Conservation (phyloP, 2,797 vertebrate species). For the Mormyrus hasselquistii region DNA sequence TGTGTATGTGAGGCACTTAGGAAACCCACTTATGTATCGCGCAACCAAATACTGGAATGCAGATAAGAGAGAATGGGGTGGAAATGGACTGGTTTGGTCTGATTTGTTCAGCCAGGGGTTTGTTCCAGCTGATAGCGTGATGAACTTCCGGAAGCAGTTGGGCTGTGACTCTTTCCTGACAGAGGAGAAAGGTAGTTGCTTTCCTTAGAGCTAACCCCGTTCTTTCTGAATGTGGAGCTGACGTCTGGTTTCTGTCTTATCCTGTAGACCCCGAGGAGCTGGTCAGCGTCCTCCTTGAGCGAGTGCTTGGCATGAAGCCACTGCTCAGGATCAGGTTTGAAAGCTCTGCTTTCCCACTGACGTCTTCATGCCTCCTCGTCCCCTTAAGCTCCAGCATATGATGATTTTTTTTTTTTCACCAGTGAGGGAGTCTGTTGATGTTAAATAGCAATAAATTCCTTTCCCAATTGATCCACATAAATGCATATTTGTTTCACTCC, state of each 20-base stretch:
- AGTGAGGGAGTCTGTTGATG: background rate
- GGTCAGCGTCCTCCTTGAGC: constrained; percentile 64
- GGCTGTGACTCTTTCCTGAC: constrained; percentile 66
- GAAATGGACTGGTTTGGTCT: constrained; percentile 1
- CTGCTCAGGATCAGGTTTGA: constrained; percentile 67
- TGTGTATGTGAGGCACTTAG: background rate
- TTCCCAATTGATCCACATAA: background rate
- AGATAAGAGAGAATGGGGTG: background rate
- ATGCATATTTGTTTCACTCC: background rate
- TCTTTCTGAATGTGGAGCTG: background rate
- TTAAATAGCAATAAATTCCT: background rate
- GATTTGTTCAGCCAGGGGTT: constrained; percentile 60
- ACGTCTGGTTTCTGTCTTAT: background rate
- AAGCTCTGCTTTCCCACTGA: background rate
- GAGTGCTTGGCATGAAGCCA: constrained; percentile 60
- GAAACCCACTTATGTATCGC: background rate
- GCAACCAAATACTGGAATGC: background rate
- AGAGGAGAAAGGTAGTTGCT: constrained; percentile 67
- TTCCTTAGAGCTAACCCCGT: background rate
- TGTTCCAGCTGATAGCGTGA: constrained; percentile 68
- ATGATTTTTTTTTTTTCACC: background rate
- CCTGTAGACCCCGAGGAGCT: constrained; percentile 71
- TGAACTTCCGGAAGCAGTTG: constrained; percentile 69
- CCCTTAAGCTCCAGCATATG: background rate
- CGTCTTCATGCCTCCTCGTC: background rate